Conservation (phyloP, 2,113 vertebrate species). For the Carassius carassius region DNA sequence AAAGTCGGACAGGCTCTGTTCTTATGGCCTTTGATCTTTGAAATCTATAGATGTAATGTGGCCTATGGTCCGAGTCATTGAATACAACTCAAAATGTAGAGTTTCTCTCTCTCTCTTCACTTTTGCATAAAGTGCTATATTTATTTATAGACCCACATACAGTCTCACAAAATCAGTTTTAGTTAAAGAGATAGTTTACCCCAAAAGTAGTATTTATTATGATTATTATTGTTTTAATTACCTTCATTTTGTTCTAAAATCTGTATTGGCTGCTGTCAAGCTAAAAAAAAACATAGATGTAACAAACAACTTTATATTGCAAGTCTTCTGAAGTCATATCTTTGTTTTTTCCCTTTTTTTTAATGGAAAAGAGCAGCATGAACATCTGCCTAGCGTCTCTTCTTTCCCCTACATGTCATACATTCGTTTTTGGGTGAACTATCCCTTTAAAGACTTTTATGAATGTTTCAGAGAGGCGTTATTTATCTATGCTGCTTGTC, state of each 20-base stretch:
- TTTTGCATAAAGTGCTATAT: not conserved
- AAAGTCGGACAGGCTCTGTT: slow-evolving; percentile 30
- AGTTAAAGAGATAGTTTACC: not conserved
- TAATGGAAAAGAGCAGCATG: not conserved
- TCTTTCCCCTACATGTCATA: too few species aligned
- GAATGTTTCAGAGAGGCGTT: not conserved
- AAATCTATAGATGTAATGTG: slow-evolving; percentile 17
- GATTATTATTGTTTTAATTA: not conserved
- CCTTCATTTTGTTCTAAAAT: not conserved
- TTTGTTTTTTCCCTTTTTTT: not conserved
- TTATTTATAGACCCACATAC: not conserved
- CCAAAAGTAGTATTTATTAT: not conserved
- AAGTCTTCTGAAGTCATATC: not conserved
- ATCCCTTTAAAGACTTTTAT: not conserved
- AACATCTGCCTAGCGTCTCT: not conserved
- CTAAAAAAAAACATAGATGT: not conserved
- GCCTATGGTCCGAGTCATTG: slow-evolving; percentile 4
- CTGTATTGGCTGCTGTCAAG: not conserved
- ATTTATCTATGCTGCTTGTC: slow-evolving; percentile 8
- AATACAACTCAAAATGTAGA: slow-evolving; percentile 25
- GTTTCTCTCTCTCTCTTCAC: not conserved
- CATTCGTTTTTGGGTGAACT: not conserved
- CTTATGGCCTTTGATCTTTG: slow-evolving; percentile 35
- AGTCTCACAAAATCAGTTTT: not conserved
- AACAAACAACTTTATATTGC: not conserved